Conservation (phyloP, 2,113 vertebrate genomes). For the Nothobranchius kuhntae region DNA sequence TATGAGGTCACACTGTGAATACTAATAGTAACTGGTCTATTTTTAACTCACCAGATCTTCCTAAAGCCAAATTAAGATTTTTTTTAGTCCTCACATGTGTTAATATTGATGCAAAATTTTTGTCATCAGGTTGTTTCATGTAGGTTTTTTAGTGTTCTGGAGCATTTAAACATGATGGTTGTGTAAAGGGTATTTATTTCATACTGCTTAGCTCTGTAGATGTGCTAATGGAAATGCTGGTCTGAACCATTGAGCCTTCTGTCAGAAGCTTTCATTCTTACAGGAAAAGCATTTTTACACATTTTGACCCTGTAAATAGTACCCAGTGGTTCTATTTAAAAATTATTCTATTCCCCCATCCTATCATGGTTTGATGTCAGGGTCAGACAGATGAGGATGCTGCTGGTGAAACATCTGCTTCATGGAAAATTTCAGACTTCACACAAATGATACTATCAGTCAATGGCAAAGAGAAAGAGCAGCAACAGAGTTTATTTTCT, state of each 20-base stretch:
- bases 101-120: constrained; percentile 13
- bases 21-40: constrained; percentile 5
- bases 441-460: no score
- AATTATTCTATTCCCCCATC: background rate
- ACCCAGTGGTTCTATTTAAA: constrained; percentile 11
- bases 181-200: no score
- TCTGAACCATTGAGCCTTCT: constrained; percentile 7
- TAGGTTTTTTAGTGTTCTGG: no score
- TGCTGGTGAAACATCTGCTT: constrained; percentile 42
- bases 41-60: constrained; percentile 12
- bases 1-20: constrained; percentile 20
- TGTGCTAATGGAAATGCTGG: no score
- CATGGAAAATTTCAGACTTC: no score
- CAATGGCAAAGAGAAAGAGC: no score
- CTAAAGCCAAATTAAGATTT: background rate
- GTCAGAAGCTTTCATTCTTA: constrained; percentile 59
- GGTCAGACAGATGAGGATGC: constrained; percentile 47
- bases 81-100: constrained; percentile 15
- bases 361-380: constrained; percentile 30
- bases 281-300: constrained; percentile 65
- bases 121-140: constrained; percentile 25
- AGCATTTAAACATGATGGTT: no score
- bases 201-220: no score
- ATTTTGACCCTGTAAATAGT: constrained; percentile 47
- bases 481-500: no score